These are phyloP conservation scores for Aphelenchoides bicaudatus DNA, from an alignment of 2,888 invertebrate species.

Conservation along the genomic window DNA sequence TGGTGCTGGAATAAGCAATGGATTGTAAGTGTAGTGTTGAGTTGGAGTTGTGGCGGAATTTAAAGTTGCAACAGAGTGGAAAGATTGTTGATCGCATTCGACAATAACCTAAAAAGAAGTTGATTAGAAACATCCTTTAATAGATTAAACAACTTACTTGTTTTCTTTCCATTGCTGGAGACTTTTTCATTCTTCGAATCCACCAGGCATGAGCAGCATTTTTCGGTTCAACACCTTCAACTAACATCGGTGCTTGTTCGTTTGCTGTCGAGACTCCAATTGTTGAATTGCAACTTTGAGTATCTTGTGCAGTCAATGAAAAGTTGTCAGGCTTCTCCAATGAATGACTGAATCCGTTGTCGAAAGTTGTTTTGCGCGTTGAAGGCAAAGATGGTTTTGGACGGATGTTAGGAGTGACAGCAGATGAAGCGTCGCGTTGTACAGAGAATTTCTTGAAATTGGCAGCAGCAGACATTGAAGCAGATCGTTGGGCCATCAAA, in stretches of 20 bases:
- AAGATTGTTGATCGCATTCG: constrained; percentile 14
- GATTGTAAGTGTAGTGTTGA: constrained; percentile 6
- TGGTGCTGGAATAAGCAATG: constrained; percentile 16
- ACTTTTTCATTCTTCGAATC: constrained; percentile 19
- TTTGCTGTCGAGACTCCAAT: neutral
- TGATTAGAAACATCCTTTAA: too few relatives aligned
- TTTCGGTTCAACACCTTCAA: neutral
- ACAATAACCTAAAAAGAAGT: neutral
- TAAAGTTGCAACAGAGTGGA: constrained; percentile 4
- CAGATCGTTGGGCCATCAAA: constrained; percentile 14
- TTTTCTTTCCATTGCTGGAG: constrained; percentile 12
- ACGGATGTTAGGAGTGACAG: neutral
- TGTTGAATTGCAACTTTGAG: neutral
- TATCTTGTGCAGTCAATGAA: constrained; percentile 14
- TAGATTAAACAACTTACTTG: too few relatives aligned
- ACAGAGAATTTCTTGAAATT: constrained; percentile 14
- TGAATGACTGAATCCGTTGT: constrained; percentile 1
- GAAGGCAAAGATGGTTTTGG: constrained; percentile 19
- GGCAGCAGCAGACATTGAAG: constrained; percentile 15
- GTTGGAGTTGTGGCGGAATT: constrained; percentile 4
- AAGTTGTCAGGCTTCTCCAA: constrained; percentile 17
- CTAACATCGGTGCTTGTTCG: neutral
- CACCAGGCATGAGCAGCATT: constrained; percentile 6
- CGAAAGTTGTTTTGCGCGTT: constrained; percentile 20
- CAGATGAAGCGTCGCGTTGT: constrained; percentile 6